Conservation (phyloP, 2,113 vertebrate genomes). For the Gambusia affinis region DNA sequence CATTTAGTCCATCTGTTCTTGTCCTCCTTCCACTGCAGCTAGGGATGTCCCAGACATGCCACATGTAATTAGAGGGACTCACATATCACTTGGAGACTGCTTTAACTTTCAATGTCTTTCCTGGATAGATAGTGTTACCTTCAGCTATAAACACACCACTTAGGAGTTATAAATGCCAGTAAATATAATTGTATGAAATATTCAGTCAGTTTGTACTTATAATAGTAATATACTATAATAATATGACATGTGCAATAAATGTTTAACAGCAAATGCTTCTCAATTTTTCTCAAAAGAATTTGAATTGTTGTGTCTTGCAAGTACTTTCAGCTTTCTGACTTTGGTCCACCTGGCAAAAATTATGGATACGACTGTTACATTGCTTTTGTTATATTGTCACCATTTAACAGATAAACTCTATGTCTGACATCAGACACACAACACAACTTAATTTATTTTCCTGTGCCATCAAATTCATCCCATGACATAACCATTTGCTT, state of each 20-base stretch:
- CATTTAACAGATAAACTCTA: neutral
- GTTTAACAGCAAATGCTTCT: neutral
- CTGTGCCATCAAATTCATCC: too few species aligned
- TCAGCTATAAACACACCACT: slow-evolving; percentile 38
- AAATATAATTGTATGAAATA: neutral
- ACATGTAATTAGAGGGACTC: slow-evolving; percentile 36
- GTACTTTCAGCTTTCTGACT: neutral
- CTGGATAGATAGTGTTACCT: slow-evolving; percentile 39
- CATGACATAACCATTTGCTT: neutral
- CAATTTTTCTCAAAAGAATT: neutral
- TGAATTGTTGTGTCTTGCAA: neutral
- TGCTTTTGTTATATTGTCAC: neutral
- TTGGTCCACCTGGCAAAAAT: neutral
- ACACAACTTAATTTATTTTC: neutral
- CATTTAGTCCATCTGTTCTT: slow-evolving; percentile 24
- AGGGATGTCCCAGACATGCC: slow-evolving; percentile 65
- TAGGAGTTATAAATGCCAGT: slow-evolving; percentile 6
- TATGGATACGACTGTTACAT: neutral
- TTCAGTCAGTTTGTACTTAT: too few species aligned
- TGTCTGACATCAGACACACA: neutral
- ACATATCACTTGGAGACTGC: slow-evolving; percentile 36
- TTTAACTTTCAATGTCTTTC: slow-evolving; percentile 35
- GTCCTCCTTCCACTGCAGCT: slow-evolving; percentile 31
- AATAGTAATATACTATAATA: neutral
- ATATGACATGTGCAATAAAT: neutral